phyloP scores from a whole-genome alignment of 2,888 invertebrate species.

The Thera obeliscata region DNA sequence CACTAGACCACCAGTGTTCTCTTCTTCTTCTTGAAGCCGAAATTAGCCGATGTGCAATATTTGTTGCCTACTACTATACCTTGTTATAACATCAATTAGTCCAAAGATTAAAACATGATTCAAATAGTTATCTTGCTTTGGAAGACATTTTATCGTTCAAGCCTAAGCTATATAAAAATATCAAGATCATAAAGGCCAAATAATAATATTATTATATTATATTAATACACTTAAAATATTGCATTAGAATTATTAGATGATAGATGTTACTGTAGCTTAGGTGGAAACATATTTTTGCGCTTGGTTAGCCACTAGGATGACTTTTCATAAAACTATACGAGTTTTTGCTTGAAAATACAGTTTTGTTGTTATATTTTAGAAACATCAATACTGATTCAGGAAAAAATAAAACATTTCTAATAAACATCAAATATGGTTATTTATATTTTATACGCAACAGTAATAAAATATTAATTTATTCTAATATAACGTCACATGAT shows the following conservation, averaged over 20 bases:
- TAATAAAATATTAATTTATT: slow-evolving; percentile 22
- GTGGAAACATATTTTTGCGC: neutral
- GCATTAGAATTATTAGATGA: neutral
- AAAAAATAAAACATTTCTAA: slow-evolving; percentile 26
- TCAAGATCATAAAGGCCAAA: slow-evolving; percentile 10
- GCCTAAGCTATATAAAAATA: slow-evolving; percentile 23
- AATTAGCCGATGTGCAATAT: too few relatives aligned
- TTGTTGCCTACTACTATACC: too few relatives aligned
- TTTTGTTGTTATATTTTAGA: slow-evolving; percentile 25
- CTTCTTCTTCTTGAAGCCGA: too few relatives aligned
- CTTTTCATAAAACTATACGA: neutral
- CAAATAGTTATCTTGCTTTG: slow-evolving; percentile 54
- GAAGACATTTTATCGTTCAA: slow-evolving; percentile 68
- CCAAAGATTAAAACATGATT: slow-evolving; percentile 60
- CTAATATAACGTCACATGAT: slow-evolving; percentile 24
- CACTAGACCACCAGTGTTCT: too few relatives aligned
- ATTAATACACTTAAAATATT: neutral
- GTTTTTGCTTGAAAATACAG: slow-evolving; percentile 2
- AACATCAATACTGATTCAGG: slow-evolving; percentile 38
- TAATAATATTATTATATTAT: neutral
- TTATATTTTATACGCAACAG: slow-evolving; percentile 24
- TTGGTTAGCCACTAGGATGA: neutral
- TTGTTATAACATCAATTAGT: slow-evolving; percentile 62
- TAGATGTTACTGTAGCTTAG: neutral
- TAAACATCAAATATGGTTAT: slow-evolving; percentile 27